phyloP scores from a whole-genome alignment of 1,140 invertebrate genomes.

The Drosophila sproati region DNA sequence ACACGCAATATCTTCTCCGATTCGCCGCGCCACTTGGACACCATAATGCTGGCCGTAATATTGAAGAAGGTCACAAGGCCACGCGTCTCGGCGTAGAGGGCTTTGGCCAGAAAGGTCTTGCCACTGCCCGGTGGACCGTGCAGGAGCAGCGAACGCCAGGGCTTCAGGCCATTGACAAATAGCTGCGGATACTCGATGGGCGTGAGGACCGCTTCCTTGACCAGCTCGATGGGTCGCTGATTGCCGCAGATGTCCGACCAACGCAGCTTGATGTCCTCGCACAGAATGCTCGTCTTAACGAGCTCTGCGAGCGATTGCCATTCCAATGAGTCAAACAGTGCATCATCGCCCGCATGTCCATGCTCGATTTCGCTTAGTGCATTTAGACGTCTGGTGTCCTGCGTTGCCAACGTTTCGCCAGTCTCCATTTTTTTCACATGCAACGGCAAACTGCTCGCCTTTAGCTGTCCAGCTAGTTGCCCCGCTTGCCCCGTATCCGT shows the following conservation, averaged over 20 bases:
- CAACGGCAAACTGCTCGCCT: constrained; percentile 34
- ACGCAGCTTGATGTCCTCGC: constrained; percentile 57
- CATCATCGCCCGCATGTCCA: constrained; percentile 54
- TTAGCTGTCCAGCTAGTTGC: constrained; percentile 13
- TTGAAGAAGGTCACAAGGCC: constrained; percentile 94
- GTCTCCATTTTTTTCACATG: constrained; percentile 70
- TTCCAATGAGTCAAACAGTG: constrained; percentile 60
- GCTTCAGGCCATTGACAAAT: constrained; percentile 91
- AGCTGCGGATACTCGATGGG: constrained; percentile 93
- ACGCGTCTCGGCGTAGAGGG: constrained; percentile 92
- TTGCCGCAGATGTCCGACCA: constrained; percentile 92
- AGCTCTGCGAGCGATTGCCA: constrained; percentile 74
- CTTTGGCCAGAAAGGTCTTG: constrained; percentile 95
- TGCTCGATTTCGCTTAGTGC: constrained; percentile 71
- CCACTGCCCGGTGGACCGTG: constrained; percentile 94
- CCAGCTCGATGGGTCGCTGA: constrained; percentile 90
- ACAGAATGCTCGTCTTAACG: constrained; percentile 69
- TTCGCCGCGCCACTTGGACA: constrained; percentile 97
- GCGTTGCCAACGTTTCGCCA: neutral
- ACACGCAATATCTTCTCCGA: constrained; percentile 95
- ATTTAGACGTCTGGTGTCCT: neutral
- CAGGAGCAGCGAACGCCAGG: constrained; percentile 94
- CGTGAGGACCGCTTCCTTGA: constrained; percentile 96
- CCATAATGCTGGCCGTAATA: constrained; percentile 93
- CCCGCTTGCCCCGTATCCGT: constrained; percentile 11